Percentiles rank a stretch among this genome's conserved stretches.
Conservation (phyloP, 2,113 vertebrate species). For the Pteropus alecto region DNA sequence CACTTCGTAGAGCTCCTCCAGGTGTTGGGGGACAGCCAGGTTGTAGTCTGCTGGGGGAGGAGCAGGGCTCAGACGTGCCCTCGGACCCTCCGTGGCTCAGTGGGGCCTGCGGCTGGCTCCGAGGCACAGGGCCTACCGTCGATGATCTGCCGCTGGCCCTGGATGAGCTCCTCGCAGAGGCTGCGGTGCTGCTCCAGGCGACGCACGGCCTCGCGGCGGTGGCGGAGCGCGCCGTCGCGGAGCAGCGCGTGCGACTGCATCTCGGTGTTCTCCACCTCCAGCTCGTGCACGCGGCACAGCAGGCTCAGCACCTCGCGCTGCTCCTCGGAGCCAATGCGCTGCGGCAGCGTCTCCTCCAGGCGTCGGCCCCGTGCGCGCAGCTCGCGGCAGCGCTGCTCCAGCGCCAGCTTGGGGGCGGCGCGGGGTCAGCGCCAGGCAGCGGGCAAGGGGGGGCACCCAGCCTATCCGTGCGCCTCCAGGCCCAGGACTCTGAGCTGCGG, state of each 20-base stretch:
- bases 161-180: constrained; percentile 91
- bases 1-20: constrained; percentile 89
- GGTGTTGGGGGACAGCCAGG: constrained; percentile 85
- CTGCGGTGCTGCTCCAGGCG: constrained; percentile 88
- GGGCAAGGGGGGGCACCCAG: rapidly evolving
- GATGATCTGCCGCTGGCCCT: constrained; percentile 90
- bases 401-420: constrained; percentile 74
- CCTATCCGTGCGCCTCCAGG: rapidly evolving
- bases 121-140: constrained; percentile 77
- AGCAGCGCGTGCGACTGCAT: constrained; percentile 88
- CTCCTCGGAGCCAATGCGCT: constrained; percentile 86
- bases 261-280: constrained; percentile 89
- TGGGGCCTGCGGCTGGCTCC: too few relatives aligned
- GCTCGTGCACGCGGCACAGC: constrained; percentile 90
- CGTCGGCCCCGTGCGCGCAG: constrained; percentile 79
- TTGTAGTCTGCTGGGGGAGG: constrained; percentile 84
- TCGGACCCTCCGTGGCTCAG: rapidly evolving
- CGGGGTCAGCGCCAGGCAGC: not conserved
- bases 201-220: constrained; percentile 85
- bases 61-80: not conserved
- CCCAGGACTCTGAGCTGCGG: rapidly evolving
- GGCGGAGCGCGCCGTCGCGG: constrained; percentile 88
- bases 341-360: constrained; percentile 87
- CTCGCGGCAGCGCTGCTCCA: constrained; percentile 85
- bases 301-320: constrained; percentile 89